phyloP scores from a whole-genome alignment of 2,888 invertebrate genomes.

The Ecdyonurus torrentis region DNA sequence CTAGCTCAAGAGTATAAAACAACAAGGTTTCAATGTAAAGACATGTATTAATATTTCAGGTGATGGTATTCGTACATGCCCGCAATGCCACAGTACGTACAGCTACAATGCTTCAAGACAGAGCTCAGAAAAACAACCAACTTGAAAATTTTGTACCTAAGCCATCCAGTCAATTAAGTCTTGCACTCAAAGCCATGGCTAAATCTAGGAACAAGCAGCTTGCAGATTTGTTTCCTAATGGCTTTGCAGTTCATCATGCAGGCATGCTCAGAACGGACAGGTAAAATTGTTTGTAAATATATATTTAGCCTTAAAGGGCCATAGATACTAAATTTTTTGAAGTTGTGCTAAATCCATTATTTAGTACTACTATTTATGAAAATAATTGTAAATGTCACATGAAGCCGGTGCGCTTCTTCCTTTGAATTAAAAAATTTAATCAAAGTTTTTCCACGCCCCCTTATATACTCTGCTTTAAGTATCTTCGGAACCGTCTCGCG shows the following conservation, averaged over 20 bases:
- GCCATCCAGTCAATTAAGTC: constrained; percentile 40
- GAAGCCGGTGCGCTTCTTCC: no score
- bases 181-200: constrained; percentile 50
- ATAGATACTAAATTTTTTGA: no score
- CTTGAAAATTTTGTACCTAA: constrained; percentile 49
- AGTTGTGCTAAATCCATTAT: no score
- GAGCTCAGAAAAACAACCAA: constrained; percentile 59
- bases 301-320: no score
- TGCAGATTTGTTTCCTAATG: constrained; percentile 65
- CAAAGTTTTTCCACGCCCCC: no score
- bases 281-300: no score
- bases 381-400: no score
- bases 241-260: constrained; percentile 93
- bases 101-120: constrained; percentile 66
- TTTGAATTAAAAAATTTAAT: no score
- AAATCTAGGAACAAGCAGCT: constrained; percentile 67
- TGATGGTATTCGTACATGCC: constrained; percentile 98
- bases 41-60: constrained; percentile 22
- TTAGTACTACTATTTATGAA: no score
- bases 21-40: background rate
- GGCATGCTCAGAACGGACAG: constrained; percentile 83
- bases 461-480: no score
- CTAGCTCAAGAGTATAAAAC: background rate
- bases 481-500: no score
- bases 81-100: constrained; percentile 88